Evolutionary conservation across 1,140 invertebrate genomes (phyloP).

Genomic region (Panagrolaimus sp.): DNA sequence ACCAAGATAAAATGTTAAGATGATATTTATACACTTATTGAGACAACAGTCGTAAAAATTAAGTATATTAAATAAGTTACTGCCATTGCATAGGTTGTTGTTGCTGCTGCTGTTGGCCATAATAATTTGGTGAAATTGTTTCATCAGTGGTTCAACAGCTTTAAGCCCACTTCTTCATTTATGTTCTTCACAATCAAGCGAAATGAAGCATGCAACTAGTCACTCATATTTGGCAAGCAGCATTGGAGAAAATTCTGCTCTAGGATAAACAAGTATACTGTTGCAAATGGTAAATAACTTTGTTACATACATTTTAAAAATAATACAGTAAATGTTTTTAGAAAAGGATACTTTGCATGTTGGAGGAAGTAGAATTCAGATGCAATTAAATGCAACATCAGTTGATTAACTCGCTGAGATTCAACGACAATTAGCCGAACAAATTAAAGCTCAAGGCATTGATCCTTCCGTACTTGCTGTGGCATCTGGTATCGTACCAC

Average conservation of each 20-base stretch:
- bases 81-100: no score
- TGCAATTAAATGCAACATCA: conserved; percentile 51
- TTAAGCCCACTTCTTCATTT: background rate
- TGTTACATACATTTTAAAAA: background rate
- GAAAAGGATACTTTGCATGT: conserved; percentile 43
- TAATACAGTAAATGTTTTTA: conserved; percentile 22
- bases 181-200: conserved; percentile 2
- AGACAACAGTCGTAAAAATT: no score
- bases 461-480: background rate
- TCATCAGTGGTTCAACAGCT: background rate
- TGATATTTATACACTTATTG: no score
- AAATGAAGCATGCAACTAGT: conserved; percentile 50
- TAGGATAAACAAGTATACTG: conserved; percentile 46
- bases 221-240: conserved; percentile 50
- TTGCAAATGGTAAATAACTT: conserved; percentile 31
- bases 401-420: conserved; percentile 53
- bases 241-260: conserved; percentile 49
- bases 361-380: conserved; percentile 41
- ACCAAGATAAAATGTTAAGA: no score
- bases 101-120: no score
- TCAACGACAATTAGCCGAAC: conserved; percentile 38
- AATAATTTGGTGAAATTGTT: conserved; percentile 24
- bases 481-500: no score
- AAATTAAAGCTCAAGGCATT: conserved; percentile 38
- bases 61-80: no score